Evolutionary conservation across 2,888 invertebrate species (phyloP).

Genomic region (Terebella lapidaria): DNA sequence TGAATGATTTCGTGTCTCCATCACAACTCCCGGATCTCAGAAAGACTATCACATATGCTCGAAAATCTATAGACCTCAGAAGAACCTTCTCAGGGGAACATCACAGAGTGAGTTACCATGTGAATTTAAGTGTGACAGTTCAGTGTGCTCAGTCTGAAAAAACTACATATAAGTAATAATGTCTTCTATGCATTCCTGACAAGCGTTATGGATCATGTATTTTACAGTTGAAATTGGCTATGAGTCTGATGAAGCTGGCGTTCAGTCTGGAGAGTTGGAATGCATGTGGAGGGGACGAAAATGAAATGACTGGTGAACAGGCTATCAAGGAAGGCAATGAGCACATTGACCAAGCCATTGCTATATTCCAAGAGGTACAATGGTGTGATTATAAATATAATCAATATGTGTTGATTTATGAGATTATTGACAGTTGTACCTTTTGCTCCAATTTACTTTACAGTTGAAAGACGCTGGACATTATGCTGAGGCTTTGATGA

Average conservation of each 20-base stretch:
- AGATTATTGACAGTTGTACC: neutral
- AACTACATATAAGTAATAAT: neutral
- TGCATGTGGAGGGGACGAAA: constrained; percentile 45
- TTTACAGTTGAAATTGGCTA: constrained; percentile 44
- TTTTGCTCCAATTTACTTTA: constrained; percentile 3
- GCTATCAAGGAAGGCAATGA: constrained; percentile 46
- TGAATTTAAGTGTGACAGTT: neutral
- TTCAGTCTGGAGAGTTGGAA: constrained; percentile 52
- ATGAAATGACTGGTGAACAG: constrained; percentile 35
- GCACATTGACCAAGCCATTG: constrained; percentile 45
- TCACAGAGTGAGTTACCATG: constrained; percentile 34
- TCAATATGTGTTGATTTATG: too few relatives aligned
- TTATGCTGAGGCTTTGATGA: constrained; percentile 51
- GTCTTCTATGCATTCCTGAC: neutral
- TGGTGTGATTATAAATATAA: too few relatives aligned
- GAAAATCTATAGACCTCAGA: constrained; percentile 45
- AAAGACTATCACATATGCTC: constrained; percentile 40
- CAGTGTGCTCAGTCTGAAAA: neutral
- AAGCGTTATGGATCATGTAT: too few relatives aligned
- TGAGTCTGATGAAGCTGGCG: constrained; percentile 49
- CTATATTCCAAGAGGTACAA: constrained; percentile 48
- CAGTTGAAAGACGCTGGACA: constrained; percentile 48
- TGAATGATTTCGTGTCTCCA: constrained; percentile 50
- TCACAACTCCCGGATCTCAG: constrained; percentile 47
- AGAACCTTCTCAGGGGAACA: constrained; percentile 41